Evolutionary conservation across 2,113 vertebrate species (phyloP).

Genomic region (Mungos mungo): DNA sequence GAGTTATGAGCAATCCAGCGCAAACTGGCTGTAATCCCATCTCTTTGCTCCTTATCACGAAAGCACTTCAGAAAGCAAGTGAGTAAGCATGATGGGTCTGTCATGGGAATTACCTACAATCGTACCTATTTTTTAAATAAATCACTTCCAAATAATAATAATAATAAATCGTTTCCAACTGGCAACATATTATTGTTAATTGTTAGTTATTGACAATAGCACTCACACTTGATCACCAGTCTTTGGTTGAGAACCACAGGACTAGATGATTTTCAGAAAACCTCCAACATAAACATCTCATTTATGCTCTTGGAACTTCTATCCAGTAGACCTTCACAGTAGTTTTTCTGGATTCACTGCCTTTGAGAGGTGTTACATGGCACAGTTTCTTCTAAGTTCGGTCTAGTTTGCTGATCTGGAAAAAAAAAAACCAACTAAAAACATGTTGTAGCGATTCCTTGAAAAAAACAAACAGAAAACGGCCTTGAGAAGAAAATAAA

Average conservation of each 20-base stretch:
- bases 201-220: background rate
- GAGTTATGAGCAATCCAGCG: background rate
- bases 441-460: background rate
- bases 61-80: background rate
- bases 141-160: background rate
- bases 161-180: background rate
- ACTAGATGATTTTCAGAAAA: background rate
- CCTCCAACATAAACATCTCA: background rate
- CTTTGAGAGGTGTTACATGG: background rate
- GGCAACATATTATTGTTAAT: background rate
- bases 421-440: background rate
- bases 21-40: background rate
- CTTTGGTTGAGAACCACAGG: background rate
- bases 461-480: background rate
- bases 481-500: background rate
- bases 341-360: background rate
- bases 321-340: background rate
- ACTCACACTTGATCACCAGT: background rate
- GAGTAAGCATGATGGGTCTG: background rate
- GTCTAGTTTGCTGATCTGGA: background rate
- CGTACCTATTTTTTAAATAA: background rate
- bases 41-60: constrained; percentile 8
- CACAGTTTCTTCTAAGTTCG: background rate
- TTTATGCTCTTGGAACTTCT: background rate
- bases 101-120: background rate